Percentiles rank a stretch among this genome's conserved stretches.
These are phyloP conservation scores for Apis dorsata DNA, from an alignment of 1,140 invertebrate genomes.

Conservation along the genomic window DNA sequence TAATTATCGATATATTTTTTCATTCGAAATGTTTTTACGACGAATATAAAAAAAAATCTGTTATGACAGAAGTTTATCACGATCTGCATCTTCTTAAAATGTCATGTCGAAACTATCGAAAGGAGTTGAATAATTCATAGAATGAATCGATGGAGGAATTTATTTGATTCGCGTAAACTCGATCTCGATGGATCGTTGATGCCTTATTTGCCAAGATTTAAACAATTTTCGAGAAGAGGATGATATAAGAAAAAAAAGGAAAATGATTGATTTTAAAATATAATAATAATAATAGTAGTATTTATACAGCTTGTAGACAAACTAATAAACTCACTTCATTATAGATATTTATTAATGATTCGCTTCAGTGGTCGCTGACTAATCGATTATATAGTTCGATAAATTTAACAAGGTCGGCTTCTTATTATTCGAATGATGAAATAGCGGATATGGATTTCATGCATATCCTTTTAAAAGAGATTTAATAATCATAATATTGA, in stretches of 20 bases:
- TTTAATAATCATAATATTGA: too few species aligned
- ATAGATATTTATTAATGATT: not conserved
- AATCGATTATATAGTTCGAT: not conserved
- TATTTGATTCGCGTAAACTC: not conserved
- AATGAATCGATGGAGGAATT: slow-evolving; percentile 9
- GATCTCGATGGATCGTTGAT: not conserved
- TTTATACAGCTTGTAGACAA: not conserved
- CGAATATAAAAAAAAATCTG: not conserved
- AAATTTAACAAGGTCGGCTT: not conserved
- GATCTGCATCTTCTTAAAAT: not conserved
- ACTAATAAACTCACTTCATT: not conserved
- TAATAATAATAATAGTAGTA: not conserved
- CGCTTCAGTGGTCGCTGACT: not conserved
- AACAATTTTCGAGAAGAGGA: too few species aligned
- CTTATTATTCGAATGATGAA: not conserved
- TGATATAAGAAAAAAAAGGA: not conserved
- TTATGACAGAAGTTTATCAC: not conserved
- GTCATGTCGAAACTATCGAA: not conserved
- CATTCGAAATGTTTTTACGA: too few species aligned
- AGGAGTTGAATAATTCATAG: not conserved
- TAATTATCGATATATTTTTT: too few species aligned
- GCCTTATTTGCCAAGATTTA: not conserved
- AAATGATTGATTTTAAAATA: not conserved
- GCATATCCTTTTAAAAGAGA: not conserved
- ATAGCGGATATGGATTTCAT: not conserved